Evolutionary conservation across 2,797 vertebrate genomes (phyloP).

Genomic region (Acanthurus tractus): DNA sequence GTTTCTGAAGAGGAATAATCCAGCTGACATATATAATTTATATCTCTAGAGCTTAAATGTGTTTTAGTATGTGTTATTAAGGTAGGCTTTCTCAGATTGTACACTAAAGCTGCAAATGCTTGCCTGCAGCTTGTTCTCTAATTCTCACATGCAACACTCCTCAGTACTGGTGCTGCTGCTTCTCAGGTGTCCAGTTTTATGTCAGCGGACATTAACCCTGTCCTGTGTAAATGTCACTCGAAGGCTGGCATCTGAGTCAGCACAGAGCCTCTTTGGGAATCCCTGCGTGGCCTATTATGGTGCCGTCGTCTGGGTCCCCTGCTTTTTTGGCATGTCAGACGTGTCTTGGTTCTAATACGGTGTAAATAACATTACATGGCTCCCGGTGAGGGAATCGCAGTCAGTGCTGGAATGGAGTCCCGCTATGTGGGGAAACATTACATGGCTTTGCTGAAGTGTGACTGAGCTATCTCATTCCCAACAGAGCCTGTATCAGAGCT

Average conservation of each 20-base stretch:
- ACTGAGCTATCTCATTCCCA: neutral
- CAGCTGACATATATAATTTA: neutral
- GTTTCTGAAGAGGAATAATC: neutral
- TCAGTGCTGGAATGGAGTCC: neutral
- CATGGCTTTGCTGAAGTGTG: neutral
- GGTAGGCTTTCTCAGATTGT: neutral
- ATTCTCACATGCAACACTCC: constrained; percentile 6
- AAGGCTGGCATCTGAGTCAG: constrained; percentile 75
- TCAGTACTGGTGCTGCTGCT: constrained; percentile 8
- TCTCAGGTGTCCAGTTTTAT: constrained; percentile 70
- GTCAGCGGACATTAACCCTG: constrained; percentile 46
- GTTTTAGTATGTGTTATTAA: too few species aligned
- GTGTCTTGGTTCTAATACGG: constrained; percentile 26
- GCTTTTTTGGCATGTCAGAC: constrained; percentile 36
- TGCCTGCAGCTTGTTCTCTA: constrained; percentile 26
- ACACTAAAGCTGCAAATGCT: neutral
- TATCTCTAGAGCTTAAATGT: neutral
- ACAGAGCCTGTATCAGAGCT: neutral
- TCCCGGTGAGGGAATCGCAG: neutral
- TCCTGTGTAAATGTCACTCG: constrained; percentile 80
- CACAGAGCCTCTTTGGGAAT: constrained; percentile 68
- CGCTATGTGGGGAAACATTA: neutral
- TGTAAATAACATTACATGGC: neutral
- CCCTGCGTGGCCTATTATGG: constrained; percentile 79
- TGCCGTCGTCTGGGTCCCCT: constrained; percentile 22